These are phyloP conservation scores for Operophtera brumata DNA, from an alignment of 2,888 invertebrate genomes.

Conservation along the genomic window DNA sequence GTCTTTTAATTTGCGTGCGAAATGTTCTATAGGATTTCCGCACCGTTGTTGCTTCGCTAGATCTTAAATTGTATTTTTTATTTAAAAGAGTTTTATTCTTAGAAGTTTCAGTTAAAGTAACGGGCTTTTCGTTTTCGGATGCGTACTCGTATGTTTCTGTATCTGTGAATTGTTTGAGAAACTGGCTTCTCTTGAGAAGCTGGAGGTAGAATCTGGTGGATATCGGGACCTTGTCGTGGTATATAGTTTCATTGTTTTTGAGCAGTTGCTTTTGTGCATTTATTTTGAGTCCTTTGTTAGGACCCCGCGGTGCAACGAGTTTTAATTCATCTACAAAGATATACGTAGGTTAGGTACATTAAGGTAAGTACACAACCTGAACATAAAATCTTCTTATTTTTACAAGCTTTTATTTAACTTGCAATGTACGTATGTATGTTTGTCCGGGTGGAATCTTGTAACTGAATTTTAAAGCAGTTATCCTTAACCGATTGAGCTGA, in stretches of 20 bases:
- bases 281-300: slow-evolving; percentile 46
- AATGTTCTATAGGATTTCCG: slow-evolving; percentile 57
- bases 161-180: slow-evolving; percentile 58
- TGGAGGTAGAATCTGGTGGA: slow-evolving; percentile 71
- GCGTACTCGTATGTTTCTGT: slow-evolving; percentile 68
- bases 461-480: too few relatives aligned
- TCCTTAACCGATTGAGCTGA: too few relatives aligned
- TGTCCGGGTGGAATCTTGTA: too few relatives aligned
- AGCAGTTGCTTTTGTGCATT: slow-evolving; percentile 62
- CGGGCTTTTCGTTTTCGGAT: slow-evolving; percentile 60
- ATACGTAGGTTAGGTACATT: not conserved
- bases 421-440: too few relatives aligned
- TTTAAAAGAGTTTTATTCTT: slow-evolving; percentile 49
- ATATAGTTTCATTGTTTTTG: slow-evolving; percentile 65
- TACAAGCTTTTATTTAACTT: too few relatives aligned
- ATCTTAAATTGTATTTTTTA: slow-evolving; percentile 65
- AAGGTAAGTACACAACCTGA: too few relatives aligned
- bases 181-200: slow-evolving; percentile 67
- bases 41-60: slow-evolving; percentile 60
- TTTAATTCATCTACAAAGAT: slow-evolving; percentile 49
- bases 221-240: slow-evolving; percentile 70
- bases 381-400: too few relatives aligned
- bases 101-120: slow-evolving; percentile 44
- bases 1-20: slow-evolving; percentile 40
- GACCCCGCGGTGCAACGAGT: slow-evolving; percentile 35